Evolutionary conservation across 2,113 vertebrate genomes (phyloP).

Genomic region (Gadus chalcogrammus): DNA sequence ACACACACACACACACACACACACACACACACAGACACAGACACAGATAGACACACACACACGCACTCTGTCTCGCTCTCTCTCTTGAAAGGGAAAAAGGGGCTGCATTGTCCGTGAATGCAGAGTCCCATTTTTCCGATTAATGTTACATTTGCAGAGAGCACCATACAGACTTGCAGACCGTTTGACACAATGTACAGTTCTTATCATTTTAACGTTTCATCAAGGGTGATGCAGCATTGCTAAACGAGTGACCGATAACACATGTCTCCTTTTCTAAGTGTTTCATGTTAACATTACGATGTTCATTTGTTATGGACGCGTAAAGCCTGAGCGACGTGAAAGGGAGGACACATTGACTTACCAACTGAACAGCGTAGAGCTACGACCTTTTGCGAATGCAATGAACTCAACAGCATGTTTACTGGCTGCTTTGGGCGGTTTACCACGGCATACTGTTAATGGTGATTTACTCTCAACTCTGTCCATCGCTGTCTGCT

Average conservation of each 20-base stretch:
- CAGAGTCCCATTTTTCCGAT: constrained; percentile 37
- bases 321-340: too few relatives aligned
- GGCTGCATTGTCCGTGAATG: constrained; percentile 58
- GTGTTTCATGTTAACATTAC: too few relatives aligned
- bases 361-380: neutral
- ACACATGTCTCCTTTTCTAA: too few relatives aligned
- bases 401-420: neutral
- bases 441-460: neutral
- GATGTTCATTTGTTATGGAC: too few relatives aligned
- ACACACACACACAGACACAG: constrained; percentile 8
- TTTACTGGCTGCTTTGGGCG: neutral
- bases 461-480: neutral
- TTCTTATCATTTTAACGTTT: too few relatives aligned
- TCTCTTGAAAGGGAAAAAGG: constrained; percentile 35
- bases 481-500: neutral
- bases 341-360: neutral
- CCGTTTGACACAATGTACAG: too few relatives aligned
- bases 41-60: constrained; percentile 14
- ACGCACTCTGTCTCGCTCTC: neutral
- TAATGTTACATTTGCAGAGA: constrained; percentile 35
- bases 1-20: constrained; percentile 1
- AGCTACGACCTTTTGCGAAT: neutral
- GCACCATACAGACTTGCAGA: neutral
- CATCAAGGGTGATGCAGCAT: too few relatives aligned
- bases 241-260: too few relatives aligned